Evolutionary conservation across 2,888 invertebrate species (phyloP).

Genomic region (Pollenia angustigena): DNA sequence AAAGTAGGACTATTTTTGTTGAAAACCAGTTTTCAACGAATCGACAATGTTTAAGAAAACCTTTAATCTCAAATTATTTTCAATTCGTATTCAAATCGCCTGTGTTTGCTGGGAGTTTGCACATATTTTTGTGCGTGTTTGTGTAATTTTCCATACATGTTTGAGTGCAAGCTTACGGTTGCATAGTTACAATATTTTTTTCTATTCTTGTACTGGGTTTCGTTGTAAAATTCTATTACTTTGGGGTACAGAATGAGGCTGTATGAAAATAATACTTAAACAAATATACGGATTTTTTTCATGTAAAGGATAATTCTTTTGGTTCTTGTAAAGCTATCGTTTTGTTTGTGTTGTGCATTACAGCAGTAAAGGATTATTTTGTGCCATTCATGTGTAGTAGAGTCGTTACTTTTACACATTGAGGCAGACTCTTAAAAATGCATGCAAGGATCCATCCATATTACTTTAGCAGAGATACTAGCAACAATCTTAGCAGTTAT

Average conservation of each 20-base stretch:
- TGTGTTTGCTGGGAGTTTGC: not conserved
- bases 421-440: not conserved
- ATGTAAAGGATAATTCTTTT: slow-evolving; percentile 45
- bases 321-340: slow-evolving; percentile 2
- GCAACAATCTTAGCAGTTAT: not conserved
- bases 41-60: no score
- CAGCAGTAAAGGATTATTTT: slow-evolving; percentile 42
- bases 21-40: no score
- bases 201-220: not conserved
- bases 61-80: no score
- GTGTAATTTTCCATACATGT: slow-evolving; percentile 11
- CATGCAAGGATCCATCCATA: slow-evolving; percentile 1
- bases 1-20: no score
- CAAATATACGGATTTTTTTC: slow-evolving; percentile 32
- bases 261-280: slow-evolving; percentile 29
- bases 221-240: slow-evolving; percentile 34
- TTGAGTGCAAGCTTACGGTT: slow-evolving; percentile 39
- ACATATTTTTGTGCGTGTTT: not conserved
- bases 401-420: slow-evolving; percentile 23
- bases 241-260: not conserved
- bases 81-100: no score
- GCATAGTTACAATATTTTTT: slow-evolving; percentile 47
- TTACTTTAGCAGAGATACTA: slow-evolving; percentile 10
- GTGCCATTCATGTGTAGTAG: not conserved
- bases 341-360: slow-evolving; percentile 36